A percentile compares a stretch with the other conserved stretches of the same genome.
phyloP scores from a whole-genome alignment of 2,797 vertebrate species.

The Sebastes taczanowskii region DNA sequence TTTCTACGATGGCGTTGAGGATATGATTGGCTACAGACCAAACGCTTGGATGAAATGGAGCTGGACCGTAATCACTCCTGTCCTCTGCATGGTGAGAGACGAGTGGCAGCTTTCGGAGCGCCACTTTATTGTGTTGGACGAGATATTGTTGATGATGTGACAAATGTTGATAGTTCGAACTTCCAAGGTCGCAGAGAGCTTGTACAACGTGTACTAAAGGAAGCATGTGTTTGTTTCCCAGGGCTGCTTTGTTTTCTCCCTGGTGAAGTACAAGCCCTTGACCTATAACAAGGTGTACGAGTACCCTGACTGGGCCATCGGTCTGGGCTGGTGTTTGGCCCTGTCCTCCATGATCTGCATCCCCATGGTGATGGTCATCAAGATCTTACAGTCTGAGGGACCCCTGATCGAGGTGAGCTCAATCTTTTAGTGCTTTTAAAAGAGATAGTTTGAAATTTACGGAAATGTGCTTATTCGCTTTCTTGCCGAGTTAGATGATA shows the following conservation, averaged over 20 bases:
- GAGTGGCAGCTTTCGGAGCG: not conserved
- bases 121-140: not conserved
- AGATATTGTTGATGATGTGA: not conserved
- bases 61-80: slow-evolving; percentile 94
- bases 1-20: slow-evolving; percentile 96
- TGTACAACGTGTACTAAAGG: slow-evolving; percentile 1
- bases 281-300: slow-evolving; percentile 96
- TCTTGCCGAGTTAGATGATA: not conserved
- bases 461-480: not conserved
- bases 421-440: not conserved
- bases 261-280: slow-evolving; percentile 96
- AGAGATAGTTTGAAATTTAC: not conserved
- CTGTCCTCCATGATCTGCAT: slow-evolving; percentile 96
- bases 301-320: slow-evolving; percentile 95
- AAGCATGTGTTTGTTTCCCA: slow-evolving; percentile 60
- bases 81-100: slow-evolving; percentile 88
- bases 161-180: not conserved
- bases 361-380: slow-evolving; percentile 94
- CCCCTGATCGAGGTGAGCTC: slow-evolving; percentile 90
- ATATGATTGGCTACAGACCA: slow-evolving; percentile 99
- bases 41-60: slow-evolving; percentile 99
- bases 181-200: slow-evolving; percentile 15
- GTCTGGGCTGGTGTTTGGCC: slow-evolving; percentile 93
- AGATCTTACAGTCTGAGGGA: slow-evolving; percentile 93
- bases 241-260: slow-evolving; percentile 96